Evolutionary conservation across 2,113 vertebrate species (phyloP), one percentile per base, ranked within the genome.

Genomic region (Passer domesticus): DNA sequence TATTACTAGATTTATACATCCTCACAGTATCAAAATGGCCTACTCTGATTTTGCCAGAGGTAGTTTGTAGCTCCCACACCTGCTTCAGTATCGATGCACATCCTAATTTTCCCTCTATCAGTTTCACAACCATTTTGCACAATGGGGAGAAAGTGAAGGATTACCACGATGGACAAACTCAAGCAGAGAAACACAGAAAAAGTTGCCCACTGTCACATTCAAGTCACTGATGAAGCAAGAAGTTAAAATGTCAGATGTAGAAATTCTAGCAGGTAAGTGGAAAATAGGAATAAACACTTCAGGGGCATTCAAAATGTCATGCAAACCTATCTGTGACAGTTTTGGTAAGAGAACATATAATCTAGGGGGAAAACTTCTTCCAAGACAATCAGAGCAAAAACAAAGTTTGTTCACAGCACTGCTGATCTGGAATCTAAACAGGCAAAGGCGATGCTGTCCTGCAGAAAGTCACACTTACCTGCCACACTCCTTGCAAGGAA

Each of bases 401-500:
- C 37, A 21, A 10, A 9, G 4, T 64, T 81, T 69, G 30, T 37
- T 41, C 11, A 15, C 46, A 52, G 58, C 24, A 10, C 35, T 90
- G 6, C 23, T 49, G 11, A 39, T 33, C 30, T 63, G 44, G 39
- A 83, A 68, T 14, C n/a, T 17, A 12, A 58, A 49, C 0, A 63
- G 22, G 50, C 9, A 83, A 44, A 53, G 1, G 18, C 0, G 1
- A 59, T 22, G 28, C 7, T 1, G 19, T 16, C 7, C 35, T 16
- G 10, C 37, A 82, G 53, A 28, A 33, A 27, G 30, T 24, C 14
- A 16, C 12, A n/a, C n/a, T 56, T 64, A 97, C 98, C 60, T 99
- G 98, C 98, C 98, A 87, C 99, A 99, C 83, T 98, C 98, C 94
- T 98, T 98, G 97, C 99, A 99, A 88, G 99, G 99, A 93, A 99